These are phyloP conservation scores for Rutilus rutilus DNA, from an alignment of 2,113 vertebrate species.

Conservation along the genomic window DNA sequence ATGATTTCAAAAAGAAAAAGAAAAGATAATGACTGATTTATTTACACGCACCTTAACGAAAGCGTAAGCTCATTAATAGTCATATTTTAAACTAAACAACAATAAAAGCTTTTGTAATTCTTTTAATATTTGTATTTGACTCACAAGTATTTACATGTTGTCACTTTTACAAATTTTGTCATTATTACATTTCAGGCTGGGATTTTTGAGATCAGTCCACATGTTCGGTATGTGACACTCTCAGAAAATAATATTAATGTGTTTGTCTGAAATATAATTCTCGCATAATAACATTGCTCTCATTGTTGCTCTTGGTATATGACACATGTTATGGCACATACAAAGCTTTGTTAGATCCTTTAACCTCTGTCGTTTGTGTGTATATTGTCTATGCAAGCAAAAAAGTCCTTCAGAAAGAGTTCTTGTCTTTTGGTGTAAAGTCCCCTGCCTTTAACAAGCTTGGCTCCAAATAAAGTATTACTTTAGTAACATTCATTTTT, in stretches of 20 bases:
- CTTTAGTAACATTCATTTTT: constrained; percentile 78
- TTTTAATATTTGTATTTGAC: constrained; percentile 66
- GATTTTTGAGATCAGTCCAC: constrained; percentile 67
- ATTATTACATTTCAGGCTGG: constrained; percentile 94
- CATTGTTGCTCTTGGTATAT: constrained; percentile 71
- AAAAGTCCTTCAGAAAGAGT: constrained; percentile 39
- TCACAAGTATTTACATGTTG: constrained; percentile 84
- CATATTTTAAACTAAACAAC: constrained; percentile 84
- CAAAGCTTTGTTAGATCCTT: constrained; percentile 67
- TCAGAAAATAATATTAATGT: constrained; percentile 49
- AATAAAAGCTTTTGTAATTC: constrained; percentile 80
- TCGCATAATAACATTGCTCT: constrained; percentile 67
- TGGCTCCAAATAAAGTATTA: constrained; percentile 74
- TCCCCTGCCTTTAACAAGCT: constrained; percentile 60
- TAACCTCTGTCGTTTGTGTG: constrained; percentile 63
- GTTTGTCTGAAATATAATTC: constrained; percentile 47
- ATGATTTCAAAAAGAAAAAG: constrained; percentile 21
- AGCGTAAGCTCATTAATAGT: constrained; percentile 83
- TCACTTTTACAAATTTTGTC: constrained; percentile 76
- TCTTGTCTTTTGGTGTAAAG: constrained; percentile 65
- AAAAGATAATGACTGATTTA: constrained; percentile 73
- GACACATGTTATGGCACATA: constrained; percentile 75
- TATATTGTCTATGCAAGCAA: constrained; percentile 61
- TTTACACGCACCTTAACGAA: constrained; percentile 87
- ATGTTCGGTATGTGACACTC: constrained; percentile 53